Base-by-base conservation (phyloP, 1,140 invertebrate species). In the Drosophila rhopaloa region DNA sequence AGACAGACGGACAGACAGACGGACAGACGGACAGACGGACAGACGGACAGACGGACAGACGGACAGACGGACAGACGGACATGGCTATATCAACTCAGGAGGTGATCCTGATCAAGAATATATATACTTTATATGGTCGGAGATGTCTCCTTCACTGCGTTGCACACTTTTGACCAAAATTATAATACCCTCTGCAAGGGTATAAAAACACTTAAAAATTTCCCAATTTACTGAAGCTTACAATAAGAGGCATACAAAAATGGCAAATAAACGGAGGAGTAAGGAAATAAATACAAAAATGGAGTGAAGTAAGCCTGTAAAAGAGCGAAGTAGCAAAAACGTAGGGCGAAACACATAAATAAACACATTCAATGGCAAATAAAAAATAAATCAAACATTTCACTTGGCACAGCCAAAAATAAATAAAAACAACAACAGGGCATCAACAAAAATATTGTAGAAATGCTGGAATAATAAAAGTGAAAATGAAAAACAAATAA, bases 401-500 rank as follows among this genome's bases (percentile, higher is more conserved):
- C 58, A 80, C 72, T 84, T 84, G 66, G 55, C 67, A 74, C 48
- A 37, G 60, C 56, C 66, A n/a, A 82, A 81, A 60, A 68, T 57
- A 78, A 79, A 76, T 46, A 74, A 61, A 47, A 54, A 37, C 74
- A 60, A 57, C 48, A 79, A 63, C 32, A 61, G 43, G 43, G 47
- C 57, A 79, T 48, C 59, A 80, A 76, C 75, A 79, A 80, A 70
- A 72, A 81, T 76, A 73, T 83, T 82, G 57, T 65, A 75, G 74
- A 86, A 73, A 81, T 76, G 75, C 62, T 76, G 75, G 57, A 86
- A 86, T 81, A 86, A 86, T 81, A 86, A 86, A 86, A 82, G 83
- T 79, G 83, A 88, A 88, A 86, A 79, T 88, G 66, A 79, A 88
- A 86, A 88, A 86, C 79, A 81, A 88, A 82, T 76, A 86, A 72